Evolutionary conservation across 2,797 vertebrate species (phyloP).

Genomic region (Dicrostonyx torquatus): DNA sequence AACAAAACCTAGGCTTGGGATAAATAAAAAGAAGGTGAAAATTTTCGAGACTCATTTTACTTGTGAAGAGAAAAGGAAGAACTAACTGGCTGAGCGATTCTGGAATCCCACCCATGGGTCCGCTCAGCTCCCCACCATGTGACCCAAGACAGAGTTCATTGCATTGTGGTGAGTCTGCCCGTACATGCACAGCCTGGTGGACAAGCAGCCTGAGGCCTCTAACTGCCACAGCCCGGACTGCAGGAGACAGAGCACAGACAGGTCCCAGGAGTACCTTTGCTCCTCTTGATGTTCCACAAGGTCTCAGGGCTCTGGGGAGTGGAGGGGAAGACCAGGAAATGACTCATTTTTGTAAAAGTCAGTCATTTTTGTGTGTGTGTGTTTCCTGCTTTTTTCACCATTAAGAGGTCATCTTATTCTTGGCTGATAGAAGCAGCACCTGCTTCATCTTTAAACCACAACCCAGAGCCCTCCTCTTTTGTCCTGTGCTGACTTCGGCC

Average conservation of each 20-base stretch:
- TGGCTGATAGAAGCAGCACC: neutral
- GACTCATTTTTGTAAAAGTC: neutral
- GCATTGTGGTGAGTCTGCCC: neutral
- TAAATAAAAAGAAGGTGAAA: constrained; percentile 20
- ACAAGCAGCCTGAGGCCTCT: neutral
- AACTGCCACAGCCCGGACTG: neutral
- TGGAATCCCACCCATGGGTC: neutral
- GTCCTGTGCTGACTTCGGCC: neutral
- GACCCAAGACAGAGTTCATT: neutral
- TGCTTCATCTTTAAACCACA: neutral
- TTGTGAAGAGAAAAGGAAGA: neutral
- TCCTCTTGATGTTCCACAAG: neutral
- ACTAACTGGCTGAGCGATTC: neutral
- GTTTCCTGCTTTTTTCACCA: neutral
- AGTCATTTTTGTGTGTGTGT: neutral
- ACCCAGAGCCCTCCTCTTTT: neutral
- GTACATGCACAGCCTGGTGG: accelerated
- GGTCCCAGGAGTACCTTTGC: no score
- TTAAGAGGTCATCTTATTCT: neutral
- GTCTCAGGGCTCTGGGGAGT: no score
- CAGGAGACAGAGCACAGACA: neutral
- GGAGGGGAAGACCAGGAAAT: neutral
- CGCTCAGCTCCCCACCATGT: accelerated
- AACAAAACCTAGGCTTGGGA: neutral
- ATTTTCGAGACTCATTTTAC: neutral